Base-by-base conservation (phyloP, 2,888 invertebrate genomes). In the Lamellibrachia columna region DNA sequence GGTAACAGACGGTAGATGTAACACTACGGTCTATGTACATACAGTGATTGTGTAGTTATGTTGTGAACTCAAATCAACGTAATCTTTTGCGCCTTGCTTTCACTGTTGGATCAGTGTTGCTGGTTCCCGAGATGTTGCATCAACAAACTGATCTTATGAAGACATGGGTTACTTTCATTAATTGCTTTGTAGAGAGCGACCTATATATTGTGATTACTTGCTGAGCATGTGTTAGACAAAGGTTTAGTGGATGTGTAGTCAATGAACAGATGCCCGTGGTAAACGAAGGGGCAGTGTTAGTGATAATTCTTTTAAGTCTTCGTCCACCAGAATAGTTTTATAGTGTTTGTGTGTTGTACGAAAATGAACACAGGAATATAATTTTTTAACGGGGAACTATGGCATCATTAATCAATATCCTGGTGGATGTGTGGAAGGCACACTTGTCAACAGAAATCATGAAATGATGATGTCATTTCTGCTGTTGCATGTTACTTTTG, bases 311-410 rank as follows among this genome's bases (percentile, higher is more conserved):
- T 40, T 75, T 3, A 22, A 15, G n/a, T 11, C n/a, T 75, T 75
- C 55, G 55, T 55, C 22, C 75, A 75, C 75, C 75, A 75, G 75
- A 75, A 75, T 75, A 75, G 75, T 75, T 75, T 75, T 75, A 75
- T 22, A 22, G 22, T 75, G 75, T 75, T 75, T n/a, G n/a, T 22
- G 6, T 6, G 15, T 75, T 6, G 15, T 75, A 75, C 22, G 75
- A 22, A 75, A 15, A n/a, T 75, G 75, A 75, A 6, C 75, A 22
- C 22, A 22, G 22, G 75, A 75, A 75, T 75, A 75, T 75, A n/a
- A 22, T 75, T 75, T 75, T 75, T 22, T 75, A 75, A 75, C 22
- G 22, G 22, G 75, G 75, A 75, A 9, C 55, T 9, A 9, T 1
- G 7, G 55, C 55, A 7, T 9, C 75, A 22, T 6, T 75, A 11